These are phyloP conservation scores for Microcebus lehilahytsara DNA, from an alignment of 2,113 vertebrate genomes.

Conservation along the genomic window DNA sequence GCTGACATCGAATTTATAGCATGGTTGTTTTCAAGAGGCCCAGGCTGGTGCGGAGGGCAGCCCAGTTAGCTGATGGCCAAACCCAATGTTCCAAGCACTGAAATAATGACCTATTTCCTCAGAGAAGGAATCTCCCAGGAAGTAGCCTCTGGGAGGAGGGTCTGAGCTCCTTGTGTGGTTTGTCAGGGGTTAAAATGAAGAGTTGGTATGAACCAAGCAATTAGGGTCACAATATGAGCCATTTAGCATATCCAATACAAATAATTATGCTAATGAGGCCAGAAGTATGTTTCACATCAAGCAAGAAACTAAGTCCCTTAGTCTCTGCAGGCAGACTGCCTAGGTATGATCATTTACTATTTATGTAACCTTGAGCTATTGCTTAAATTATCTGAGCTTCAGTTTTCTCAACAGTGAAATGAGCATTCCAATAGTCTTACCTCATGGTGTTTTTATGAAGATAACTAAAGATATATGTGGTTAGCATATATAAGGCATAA, in stretches of 20 bases:
- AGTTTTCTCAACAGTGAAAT: background rate
- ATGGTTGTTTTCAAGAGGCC: background rate
- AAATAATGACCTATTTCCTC: rapidly evolving
- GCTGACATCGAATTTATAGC: background rate
- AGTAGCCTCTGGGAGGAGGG: background rate
- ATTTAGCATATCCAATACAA: background rate
- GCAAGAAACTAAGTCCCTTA: background rate
- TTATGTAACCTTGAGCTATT: background rate
- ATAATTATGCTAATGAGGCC: no score
- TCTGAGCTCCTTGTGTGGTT: background rate
- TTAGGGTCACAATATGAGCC: no score
- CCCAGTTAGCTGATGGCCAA: no score
- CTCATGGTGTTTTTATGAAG: background rate
- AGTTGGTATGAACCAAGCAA: background rate
- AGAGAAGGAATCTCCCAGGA: no score
- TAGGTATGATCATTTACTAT: no score
- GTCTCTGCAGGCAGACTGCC: background rate
- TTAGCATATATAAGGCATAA: background rate
- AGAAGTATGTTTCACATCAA: background rate
- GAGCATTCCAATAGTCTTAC: background rate
- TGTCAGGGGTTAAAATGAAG: background rate
- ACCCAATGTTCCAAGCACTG: background rate
- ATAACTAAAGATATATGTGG: rapidly evolving
- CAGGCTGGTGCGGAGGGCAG: no score
- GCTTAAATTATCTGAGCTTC: background rate